Percentiles rank a stretch among this genome's conserved stretches.
Conservation (phyloP, 2,113 vertebrate species). For the Eulacestoma nigropectus region DNA sequence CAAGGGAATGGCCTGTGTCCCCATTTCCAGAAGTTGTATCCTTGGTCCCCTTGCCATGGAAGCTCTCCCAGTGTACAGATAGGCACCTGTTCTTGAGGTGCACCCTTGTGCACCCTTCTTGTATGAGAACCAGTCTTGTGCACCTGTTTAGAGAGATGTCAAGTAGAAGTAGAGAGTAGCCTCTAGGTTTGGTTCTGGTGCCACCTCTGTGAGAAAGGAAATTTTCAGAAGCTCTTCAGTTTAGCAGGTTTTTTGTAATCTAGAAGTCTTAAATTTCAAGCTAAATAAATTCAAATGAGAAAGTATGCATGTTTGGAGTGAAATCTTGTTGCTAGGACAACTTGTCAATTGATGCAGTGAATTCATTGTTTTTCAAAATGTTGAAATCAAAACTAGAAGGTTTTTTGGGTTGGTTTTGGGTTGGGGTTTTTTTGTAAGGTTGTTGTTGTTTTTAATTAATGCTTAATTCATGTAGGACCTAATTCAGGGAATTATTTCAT, state of each 20-base stretch:
- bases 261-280: not conserved
- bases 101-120: too few species aligned
- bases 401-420: not conserved
- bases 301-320: not conserved
- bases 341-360: not conserved
- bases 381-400: not conserved
- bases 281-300: not conserved
- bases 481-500: not conserved
- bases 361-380: not conserved
- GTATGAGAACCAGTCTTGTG: not conserved
- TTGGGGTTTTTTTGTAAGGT: not conserved
- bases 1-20: not conserved
- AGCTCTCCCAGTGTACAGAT: not conserved
- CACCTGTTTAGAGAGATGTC: not conserved
- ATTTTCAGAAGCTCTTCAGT: not conserved
- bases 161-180: not conserved
- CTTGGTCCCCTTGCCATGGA: not conserved
- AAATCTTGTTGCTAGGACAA: not conserved
- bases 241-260: not conserved
- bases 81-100: accelerated
- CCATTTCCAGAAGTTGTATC: not conserved
- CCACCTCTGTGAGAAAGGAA: not conserved
- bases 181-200: not conserved
- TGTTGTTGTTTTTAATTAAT: not conserved
- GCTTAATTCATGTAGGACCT: not conserved